These are phyloP conservation scores for Nyleta sp. DNA, from an alignment of 2,888 invertebrate genomes.

Conservation along the genomic window DNA sequence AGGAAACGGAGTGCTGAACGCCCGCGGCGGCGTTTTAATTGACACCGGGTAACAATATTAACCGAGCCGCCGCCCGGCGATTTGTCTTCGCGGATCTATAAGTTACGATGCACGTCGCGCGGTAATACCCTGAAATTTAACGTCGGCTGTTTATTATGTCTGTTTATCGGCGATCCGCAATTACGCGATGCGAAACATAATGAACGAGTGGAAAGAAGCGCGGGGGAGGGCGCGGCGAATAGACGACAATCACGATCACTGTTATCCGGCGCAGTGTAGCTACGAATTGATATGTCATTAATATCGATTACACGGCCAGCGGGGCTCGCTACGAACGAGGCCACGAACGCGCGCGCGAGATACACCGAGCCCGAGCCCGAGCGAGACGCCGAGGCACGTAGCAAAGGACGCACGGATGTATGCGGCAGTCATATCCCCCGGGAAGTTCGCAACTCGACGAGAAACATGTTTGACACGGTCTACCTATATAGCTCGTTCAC, in stretches of 20 bases:
- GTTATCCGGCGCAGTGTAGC: slow-evolving; percentile 76
- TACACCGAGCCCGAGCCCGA: slow-evolving; percentile 29
- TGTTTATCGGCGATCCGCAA: slow-evolving; percentile 42
- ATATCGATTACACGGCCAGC: slow-evolving; percentile 74
- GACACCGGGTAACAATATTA: slow-evolving; percentile 39
- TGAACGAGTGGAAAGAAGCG: slow-evolving; percentile 38
- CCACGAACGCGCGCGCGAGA: slow-evolving; percentile 47
- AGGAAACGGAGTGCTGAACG: slow-evolving; percentile 17
- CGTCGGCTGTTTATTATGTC: slow-evolving; percentile 32
- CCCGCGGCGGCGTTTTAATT: slow-evolving; percentile 39
- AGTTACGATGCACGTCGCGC: too few relatives aligned
- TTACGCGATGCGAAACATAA: slow-evolving; percentile 49
- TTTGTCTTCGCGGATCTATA: too few relatives aligned
- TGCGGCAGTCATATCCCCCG: slow-evolving; percentile 63
- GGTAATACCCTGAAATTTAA: slow-evolving; percentile 41
- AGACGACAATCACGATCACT: slow-evolving; percentile 66
- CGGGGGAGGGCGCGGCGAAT: slow-evolving; percentile 7
- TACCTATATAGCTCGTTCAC: slow-evolving; percentile 61
- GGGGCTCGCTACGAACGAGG: slow-evolving; percentile 70
- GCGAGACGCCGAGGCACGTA: slow-evolving; percentile 32
- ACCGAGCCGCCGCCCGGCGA: too few relatives aligned
- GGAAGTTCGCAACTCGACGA: slow-evolving; percentile 65
- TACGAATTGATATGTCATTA: slow-evolving; percentile 79
- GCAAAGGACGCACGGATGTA: neutral
- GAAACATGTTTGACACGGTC: slow-evolving; percentile 65